Base-by-base conservation (phyloP, 2,888 invertebrate species). In the Helobdella robusta region DNA sequence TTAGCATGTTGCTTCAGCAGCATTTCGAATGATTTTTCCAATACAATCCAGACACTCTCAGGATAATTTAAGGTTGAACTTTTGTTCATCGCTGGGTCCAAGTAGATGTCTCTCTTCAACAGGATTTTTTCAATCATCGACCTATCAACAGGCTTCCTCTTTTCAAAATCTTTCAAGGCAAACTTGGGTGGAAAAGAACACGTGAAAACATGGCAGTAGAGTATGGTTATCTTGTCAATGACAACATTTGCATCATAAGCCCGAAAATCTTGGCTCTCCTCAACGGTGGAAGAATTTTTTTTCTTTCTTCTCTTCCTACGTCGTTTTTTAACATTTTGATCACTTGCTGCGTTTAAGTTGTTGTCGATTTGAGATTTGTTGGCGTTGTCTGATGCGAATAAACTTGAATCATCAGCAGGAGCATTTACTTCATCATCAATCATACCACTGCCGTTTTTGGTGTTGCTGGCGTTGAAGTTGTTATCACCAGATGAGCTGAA, bases 161-260 rank as follows among this genome's bases (percentile, higher is more conserved):
- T n/a, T n/a, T n/a, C n/a, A n/a, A n/a, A n/a, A n/a, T n/a, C n/a
- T n/a, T n/a, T n/a, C n/a, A n/a, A n/a, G n/a, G n/a, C n/a, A n/a
- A n/a, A n/a, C n/a, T n/a, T n/a, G n/a, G n/a, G n/a, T n/a, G n/a
- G n/a, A n/a, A n/a, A n/a, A n/a, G n/a, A 25, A 1, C 32, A 30
- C 8, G 56, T n/a, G 8, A n/a, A 28, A 25, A 25, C 32, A n/a
- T 32, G 28, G 56, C 56, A 56, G 8, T 30, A 56, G 11, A 56
- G 18, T n/a, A 56, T 25, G n/a, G 28, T 25, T n/a, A 11, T 56
- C 32, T 56, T 56, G 15, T 56, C 18, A 30, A 56, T 56, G 32
- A 28, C 28, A 30, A 25, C 11, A 30, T 30, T 56, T 56, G 28
- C 56, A 56, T 56, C 56, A 56, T 30, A 56, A 3, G 32, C 56